Evolutionary conservation across 2,113 vertebrate genomes (phyloP).

Genomic region (Gobius niger): DNA sequence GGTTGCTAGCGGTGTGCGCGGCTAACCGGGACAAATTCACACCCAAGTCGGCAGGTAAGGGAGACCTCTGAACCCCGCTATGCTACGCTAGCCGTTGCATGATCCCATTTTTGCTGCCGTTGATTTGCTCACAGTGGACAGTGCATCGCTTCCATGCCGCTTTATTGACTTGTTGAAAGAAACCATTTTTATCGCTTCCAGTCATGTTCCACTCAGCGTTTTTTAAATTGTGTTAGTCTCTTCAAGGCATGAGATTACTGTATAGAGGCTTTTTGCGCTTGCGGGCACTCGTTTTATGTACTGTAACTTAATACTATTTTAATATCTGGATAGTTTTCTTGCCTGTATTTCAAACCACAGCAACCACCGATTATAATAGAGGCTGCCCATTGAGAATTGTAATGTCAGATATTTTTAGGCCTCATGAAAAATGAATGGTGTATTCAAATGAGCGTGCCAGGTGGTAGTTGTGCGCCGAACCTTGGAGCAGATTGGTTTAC

Average conservation of each 20-base stretch:
- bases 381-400: constrained; percentile 54
- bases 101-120: constrained; percentile 33
- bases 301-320: constrained; percentile 1
- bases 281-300: constrained; percentile 4
- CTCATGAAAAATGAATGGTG: constrained; percentile 68
- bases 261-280: constrained; percentile 10
- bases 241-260: constrained; percentile 7
- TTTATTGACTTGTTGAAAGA: constrained; percentile 13
- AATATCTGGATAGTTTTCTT: constrained; percentile 12
- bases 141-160: constrained; percentile 7
- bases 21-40: constrained; percentile 99
- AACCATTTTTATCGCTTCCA: constrained; percentile 4
- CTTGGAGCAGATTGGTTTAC: constrained; percentile 58
- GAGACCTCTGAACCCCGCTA: not conserved
- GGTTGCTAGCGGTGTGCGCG: constrained; percentile 96
- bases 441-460: constrained; percentile 64
- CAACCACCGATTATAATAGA: constrained; percentile 41
- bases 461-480: constrained; percentile 54
- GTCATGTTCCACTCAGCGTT: constrained; percentile 17
- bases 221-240: not conserved
- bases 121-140: constrained; percentile 17
- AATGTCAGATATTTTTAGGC: constrained; percentile 66
- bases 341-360: constrained; percentile 10
- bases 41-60: constrained; percentile 97
- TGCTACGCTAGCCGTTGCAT: constrained; percentile 26